These are phyloP conservation scores for Xenotilapia caudafasciata DNA, from an alignment of 2,113 vertebrate genomes.

Conservation along the genomic window DNA sequence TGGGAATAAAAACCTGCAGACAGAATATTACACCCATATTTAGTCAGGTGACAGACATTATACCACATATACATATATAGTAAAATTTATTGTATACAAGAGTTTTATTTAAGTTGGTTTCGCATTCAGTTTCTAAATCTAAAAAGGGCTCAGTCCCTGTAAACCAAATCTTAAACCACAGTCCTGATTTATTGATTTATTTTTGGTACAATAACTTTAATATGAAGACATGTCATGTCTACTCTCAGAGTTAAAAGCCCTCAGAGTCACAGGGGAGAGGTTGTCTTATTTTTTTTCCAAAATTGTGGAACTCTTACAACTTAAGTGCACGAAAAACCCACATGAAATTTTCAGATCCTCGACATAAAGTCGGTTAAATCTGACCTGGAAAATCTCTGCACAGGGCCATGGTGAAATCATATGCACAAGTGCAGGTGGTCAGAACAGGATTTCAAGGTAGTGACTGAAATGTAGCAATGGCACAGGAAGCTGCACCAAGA, in stretches of 20 bases:
- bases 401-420: background rate
- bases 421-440: background rate
- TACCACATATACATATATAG: background rate
- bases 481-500: background rate
- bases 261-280: background rate
- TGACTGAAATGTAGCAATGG: background rate
- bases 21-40: background rate
- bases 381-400: background rate
- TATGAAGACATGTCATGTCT: background rate
- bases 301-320: background rate
- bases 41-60: background rate
- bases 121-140: background rate
- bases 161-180: background rate
- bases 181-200: background rate
- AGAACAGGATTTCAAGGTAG: background rate
- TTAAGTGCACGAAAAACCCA: background rate
- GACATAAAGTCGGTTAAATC: background rate
- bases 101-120: background rate
- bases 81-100: background rate
- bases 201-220: background rate
- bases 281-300: background rate
- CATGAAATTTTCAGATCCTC: background rate
- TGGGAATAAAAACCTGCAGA: conserved; percentile 88
- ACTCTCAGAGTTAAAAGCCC: background rate
- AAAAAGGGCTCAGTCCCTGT: background rate